Conservation (phyloP, 2,113 vertebrate species). For the Rhadina sibilatrix region DNA sequence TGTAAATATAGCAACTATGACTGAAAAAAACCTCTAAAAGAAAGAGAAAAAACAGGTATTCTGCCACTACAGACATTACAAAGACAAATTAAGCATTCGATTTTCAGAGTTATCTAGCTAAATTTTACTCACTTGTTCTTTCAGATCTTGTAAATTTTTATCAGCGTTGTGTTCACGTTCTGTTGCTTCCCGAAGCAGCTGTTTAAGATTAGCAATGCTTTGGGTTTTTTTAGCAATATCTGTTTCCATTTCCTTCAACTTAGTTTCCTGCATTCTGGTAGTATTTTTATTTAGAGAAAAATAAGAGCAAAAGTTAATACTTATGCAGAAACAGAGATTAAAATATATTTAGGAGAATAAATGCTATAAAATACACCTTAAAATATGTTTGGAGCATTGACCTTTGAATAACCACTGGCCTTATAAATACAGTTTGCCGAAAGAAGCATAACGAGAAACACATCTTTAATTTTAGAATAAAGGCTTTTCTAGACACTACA, state of each 20-base stretch:
- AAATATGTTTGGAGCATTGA: neutral
- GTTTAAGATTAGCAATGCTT: constrained; percentile 79
- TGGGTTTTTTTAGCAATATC: constrained; percentile 81
- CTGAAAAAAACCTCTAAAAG: neutral
- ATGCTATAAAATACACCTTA: neutral
- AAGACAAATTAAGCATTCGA: neutral
- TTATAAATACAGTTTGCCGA: neutral
- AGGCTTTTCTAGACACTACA: neutral
- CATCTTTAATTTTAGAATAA: neutral
- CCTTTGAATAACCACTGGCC: neutral
- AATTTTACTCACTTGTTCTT: constrained; percentile 81
- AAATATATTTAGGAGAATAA: neutral
- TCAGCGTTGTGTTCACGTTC: constrained; percentile 75
- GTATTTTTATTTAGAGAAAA: neutral
- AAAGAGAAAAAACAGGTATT: neutral
- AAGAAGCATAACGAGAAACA: neutral
- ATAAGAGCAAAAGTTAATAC: neutral
- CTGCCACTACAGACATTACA: neutral
- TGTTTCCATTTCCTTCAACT: constrained; percentile 86
- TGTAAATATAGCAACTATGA: neutral
- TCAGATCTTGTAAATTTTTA: constrained; percentile 67
- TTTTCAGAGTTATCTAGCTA: neutral
- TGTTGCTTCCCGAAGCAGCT: constrained; percentile 76
- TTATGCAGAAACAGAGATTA: neutral
- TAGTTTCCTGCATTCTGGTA: constrained; percentile 87